Evolutionary conservation across 2,888 invertebrate genomes (phyloP).

Genomic region (Tetanocera ferruginea): DNA sequence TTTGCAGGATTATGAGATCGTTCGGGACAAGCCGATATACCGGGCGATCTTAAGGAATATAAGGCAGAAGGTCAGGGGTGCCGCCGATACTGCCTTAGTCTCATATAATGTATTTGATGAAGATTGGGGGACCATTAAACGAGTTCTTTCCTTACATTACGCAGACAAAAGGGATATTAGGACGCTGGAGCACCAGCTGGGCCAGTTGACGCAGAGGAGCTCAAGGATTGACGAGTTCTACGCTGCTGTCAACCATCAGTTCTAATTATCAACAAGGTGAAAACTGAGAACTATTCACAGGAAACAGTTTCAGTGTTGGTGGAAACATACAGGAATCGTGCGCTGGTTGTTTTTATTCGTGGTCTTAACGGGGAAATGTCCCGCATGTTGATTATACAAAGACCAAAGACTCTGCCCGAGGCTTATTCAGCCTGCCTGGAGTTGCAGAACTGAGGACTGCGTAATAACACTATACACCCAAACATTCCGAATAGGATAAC

Average conservation of each 20-base stretch:
- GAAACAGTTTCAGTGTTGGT: not conserved
- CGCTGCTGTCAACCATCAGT: not conserved
- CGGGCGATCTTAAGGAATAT: not conserved
- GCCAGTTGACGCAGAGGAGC: not conserved
- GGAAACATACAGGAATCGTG: too few relatives aligned
- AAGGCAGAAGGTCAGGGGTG: not conserved
- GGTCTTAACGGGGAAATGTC: too few relatives aligned
- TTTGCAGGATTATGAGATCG: not conserved
- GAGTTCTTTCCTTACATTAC: not conserved
- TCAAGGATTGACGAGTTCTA: not conserved
- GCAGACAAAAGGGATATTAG: constrained; percentile 3
- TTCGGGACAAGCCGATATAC: not conserved
- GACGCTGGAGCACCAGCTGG: not conserved
- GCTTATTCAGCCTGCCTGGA: too few relatives aligned
- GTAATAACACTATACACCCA: not conserved
- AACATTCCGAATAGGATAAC: not conserved
- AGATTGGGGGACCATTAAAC: not conserved
- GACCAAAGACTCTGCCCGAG: too few relatives aligned
- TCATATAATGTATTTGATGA: not conserved
- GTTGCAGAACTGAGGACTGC: not conserved
- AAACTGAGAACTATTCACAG: not conserved
- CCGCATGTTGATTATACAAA: not conserved
- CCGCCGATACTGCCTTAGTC: not conserved
- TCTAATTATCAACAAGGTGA: not conserved
- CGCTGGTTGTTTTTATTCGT: too few relatives aligned